Base-by-base conservation (phyloP, 37 sponge, comb jelly and placozoan species). In the Spongia lamella region DNA sequence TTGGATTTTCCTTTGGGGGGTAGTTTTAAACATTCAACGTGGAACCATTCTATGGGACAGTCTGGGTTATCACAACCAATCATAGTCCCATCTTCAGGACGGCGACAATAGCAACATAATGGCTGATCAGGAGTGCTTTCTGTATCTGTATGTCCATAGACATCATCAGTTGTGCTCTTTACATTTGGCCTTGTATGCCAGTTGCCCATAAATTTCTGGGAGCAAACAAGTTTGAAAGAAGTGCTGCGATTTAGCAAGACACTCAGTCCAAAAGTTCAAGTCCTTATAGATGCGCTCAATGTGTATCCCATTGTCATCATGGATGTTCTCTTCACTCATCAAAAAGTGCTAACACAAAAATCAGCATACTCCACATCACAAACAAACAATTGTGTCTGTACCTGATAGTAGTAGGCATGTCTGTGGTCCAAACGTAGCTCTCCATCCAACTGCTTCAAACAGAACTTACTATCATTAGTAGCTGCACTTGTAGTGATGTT, bases 151-250 rank as follows among this genome's bases (percentile, higher is more conserved):
- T n/a, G n/a, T n/a, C n/a, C n/a, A n/a, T n/a, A n/a, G 35, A 17
- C 43, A n/a, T n/a, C n/a, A n/a, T n/a, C n/a, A n/a, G n/a, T n/a
- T n/a, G n/a, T n/a, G n/a, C n/a, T n/a, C n/a, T n/a, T n/a, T n/a
- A n/a, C n/a, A n/a, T n/a, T n/a, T n/a, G n/a, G 53, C 31, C 33
- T 77, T 22, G 79, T 56, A 59, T 77, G 64, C 69, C 61, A 86
- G 61, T 65, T 86, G 19, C 76, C 81, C 19, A 86, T 22, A 21
- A 75, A n/a, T n/a, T 51, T 85, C 86, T 26, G 81, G 81, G 21
- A 86, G 29, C 40, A 83, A 27, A 37, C 60, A n/a, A n/a, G 27
- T 38, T 32, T 14, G n/a, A 39, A 83, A 83, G 26, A 83, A 68
- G 22, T 32, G 63, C 27, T 50, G 17, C 3, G 26, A 37, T 50